Evolutionary conservation across 2,888 invertebrate species (phyloP), one percentile per base, ranked within the genome.

Genomic region (Nephrotoma flavescens): DNA sequence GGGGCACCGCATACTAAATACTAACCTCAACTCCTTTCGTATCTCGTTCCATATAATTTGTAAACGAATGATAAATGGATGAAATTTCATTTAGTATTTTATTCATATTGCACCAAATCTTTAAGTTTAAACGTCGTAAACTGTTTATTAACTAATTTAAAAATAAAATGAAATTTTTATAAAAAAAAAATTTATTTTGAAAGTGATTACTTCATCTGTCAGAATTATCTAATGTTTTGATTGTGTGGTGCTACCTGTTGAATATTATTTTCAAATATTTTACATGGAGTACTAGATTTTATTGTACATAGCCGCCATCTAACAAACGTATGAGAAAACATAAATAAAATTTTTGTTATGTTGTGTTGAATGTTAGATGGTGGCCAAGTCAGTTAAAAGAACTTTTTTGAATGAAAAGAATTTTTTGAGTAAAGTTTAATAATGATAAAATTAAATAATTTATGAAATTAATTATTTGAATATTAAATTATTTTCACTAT

Each of bases 1-100:
- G 41, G 4, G n/a, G 1, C 4, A 11, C 31, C 12, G 12, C 7
- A 84, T 42, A 84, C 87, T 83, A 47, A 88, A 84, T 42, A 84
- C 87, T 83, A 47, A 88, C 88, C 87, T 88, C 88, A 19, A 87
- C 87, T 12, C 87, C 88, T 47, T 87, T 87, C 45, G 88, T 88
- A 57, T 88, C 88, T 42, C 86, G 87, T 86, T 87, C 85, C 88
- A 88, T 88, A 85, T 87, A 88, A 19, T 86, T 87, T 42, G 87
- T 87, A 47, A 87, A 88, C 86, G 83, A 42, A 4, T 87, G 86
- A 15, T 87, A 88, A 41, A 84, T 86, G n/a, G 86, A 86, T 1
- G 84, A 84, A n/a, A 84, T 42, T 42, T 84, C 84, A 6, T 42
- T 84, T 15, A n/a, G 9, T 15, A 84, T 84, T 84, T 41, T 42